Base-by-base conservation (phyloP, 1,140 invertebrate species). In the Epicauta chinensis region DNA sequence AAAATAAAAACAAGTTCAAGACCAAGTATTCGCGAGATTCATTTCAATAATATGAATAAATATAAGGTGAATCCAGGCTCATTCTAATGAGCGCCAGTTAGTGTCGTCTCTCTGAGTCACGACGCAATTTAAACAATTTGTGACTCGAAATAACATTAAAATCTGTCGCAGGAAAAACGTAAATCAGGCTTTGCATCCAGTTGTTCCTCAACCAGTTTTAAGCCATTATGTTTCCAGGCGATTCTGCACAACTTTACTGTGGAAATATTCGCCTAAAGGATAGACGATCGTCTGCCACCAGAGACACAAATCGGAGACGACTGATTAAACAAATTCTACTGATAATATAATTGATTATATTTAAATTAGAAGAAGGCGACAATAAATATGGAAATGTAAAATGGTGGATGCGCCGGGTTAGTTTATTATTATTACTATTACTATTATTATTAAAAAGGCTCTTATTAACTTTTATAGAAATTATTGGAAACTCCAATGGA, bases 121-220 rank as follows among this genome's bases (percentile, higher is more conserved):
- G 71, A 69, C 61, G 69, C 72, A 71, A 74, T 73, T 74, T 72
- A 73, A 73, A 71, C 71, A 74, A 74, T 74, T 74, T 74, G 72
- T 73, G 72, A 74, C 66, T 72, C 64, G 72, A 74, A 73, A 74
- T 72, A 73, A 71, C 72, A 72, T 72, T 72, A 72, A 74, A 73
- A 74, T 74, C 70, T 72, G 71, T 70, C 68, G 62, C 64, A 62
- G 61, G 59, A 69, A 64, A 64, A 62, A 61, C 61, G 66, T 71
- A 70, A 71, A 70, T 71, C 68, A 71, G 70, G 70, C 68, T 71
- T 71, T 69, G 65, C 65, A 65, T 66, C 61, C 59, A 62, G 57
- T 60, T 62, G 60, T 64, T 59, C 60, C 47, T 56, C 55, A 58
- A 23, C 23, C 23, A 23, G 23, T 23, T 23, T 23, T 23, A 23